Evolutionary conservation across 2,888 invertebrate species (phyloP).

Genomic region (Drosophila affinis): DNA sequence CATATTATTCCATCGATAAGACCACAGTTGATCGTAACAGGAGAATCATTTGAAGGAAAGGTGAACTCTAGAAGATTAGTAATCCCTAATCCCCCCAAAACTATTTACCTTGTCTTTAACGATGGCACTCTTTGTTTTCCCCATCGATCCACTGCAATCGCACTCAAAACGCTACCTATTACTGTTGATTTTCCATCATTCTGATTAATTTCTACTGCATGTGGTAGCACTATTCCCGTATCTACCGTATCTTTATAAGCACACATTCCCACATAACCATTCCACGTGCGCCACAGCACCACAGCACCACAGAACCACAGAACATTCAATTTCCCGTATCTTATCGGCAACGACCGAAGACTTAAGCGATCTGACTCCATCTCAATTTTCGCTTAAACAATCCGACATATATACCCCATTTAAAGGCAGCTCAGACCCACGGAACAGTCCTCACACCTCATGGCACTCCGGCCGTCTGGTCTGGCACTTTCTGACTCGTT

Average conservation of each 20-base stretch:
- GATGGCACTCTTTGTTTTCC: not conserved
- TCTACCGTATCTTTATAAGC: constrained; percentile 1
- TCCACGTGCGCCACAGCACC: not conserved
- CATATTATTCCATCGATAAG: too few relatives aligned
- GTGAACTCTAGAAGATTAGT: too few relatives aligned
- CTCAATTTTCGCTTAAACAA: constrained; percentile 66
- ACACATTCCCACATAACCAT: constrained; percentile 26
- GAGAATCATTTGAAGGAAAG: too few relatives aligned
- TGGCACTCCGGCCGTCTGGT: constrained; percentile 7
- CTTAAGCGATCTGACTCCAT: constrained; percentile 45
- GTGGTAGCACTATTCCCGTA: constrained; percentile 20
- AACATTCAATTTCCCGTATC: constrained; percentile 24
- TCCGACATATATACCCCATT: constrained; percentile 77
- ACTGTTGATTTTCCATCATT: constrained; percentile 15
- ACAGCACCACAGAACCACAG: not conserved
- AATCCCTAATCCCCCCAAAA: not conserved
- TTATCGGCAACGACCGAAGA: constrained; percentile 32
- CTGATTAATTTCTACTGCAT: constrained; percentile 26
- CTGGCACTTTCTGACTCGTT: constrained; percentile 16
- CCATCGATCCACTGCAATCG: too few relatives aligned
- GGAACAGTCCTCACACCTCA: constrained; percentile 71
- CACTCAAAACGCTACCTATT: not conserved
- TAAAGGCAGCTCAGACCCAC: constrained; percentile 75
- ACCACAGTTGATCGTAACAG: too few relatives aligned
- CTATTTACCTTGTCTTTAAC: not conserved